Percentiles rank a stretch among this genome's conserved stretches.
These are phyloP conservation scores for Percopsis transmontana DNA, from an alignment of 2,113 vertebrate species.

Conservation along the genomic window DNA sequence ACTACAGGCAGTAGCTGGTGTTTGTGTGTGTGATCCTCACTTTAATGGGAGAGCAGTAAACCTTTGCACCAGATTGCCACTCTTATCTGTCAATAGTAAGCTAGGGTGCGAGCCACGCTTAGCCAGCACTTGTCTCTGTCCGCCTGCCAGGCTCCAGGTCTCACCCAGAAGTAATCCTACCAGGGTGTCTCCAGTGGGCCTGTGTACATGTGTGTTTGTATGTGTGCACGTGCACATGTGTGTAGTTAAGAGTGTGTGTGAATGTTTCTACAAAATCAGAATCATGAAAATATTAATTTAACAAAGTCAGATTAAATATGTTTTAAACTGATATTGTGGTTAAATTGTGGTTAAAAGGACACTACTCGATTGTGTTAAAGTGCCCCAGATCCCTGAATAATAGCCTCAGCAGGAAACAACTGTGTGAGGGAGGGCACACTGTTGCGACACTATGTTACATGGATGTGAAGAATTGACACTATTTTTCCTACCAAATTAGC, in stretches of 20 bases:
- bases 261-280: background rate
- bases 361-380: too few relatives aligned
- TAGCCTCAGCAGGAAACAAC: too few relatives aligned
- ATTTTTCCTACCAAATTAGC: too few relatives aligned
- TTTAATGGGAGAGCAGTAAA: conserved; percentile 54
- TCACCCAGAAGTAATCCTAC: conserved; percentile 54
- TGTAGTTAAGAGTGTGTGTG: background rate
- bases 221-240: conserved; percentile 11
- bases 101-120: conserved; percentile 47
- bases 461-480: too few relatives aligned
- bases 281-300: background rate
- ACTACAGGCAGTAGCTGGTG: conserved; percentile 33
- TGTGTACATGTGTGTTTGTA: background rate
- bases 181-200: conserved; percentile 37
- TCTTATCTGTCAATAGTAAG: conserved; percentile 62
- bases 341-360: too few relatives aligned
- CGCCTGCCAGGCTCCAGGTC: conserved; percentile 20
- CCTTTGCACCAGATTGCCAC: conserved; percentile 45
- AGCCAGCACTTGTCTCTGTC: conserved; percentile 44
- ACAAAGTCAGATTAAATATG: too few relatives aligned
- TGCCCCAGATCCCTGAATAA: too few relatives aligned
- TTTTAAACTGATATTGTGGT: too few relatives aligned
- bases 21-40: conserved; percentile 31
- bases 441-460: too few relatives aligned
- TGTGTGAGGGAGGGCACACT: too few relatives aligned